These are phyloP conservation scores for Branchipolynoe longqiensis DNA, from an alignment of 2,888 invertebrate genomes.

Conservation along the genomic window DNA sequence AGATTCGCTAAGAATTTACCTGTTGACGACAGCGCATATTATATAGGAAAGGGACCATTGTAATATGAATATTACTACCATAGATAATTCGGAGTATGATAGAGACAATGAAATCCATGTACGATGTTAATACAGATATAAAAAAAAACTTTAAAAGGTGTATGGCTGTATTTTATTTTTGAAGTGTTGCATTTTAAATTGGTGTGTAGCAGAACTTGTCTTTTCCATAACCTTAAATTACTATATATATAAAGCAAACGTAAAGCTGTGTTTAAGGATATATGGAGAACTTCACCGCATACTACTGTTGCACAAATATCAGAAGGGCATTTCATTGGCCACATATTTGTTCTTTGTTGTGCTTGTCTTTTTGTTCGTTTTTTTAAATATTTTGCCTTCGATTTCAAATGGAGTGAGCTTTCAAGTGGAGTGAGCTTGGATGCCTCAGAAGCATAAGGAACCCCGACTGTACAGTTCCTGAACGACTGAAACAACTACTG, in stretches of 20 bases:
- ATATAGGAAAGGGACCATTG: constrained; percentile 23
- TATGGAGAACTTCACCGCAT: background rate
- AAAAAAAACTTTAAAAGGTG: background rate
- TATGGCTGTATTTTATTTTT: background rate
- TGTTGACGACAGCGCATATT: background rate
- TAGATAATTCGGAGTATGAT: background rate
- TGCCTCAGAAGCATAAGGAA: background rate
- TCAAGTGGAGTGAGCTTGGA: background rate
- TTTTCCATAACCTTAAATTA: background rate
- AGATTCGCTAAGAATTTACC: background rate
- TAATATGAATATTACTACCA: too few relatives aligned
- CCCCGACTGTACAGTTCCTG: too few relatives aligned
- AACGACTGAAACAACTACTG: too few relatives aligned
- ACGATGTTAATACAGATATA: background rate
- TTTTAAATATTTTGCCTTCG: constrained; percentile 2
- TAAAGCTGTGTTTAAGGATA: background rate
- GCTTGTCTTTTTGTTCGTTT: too few relatives aligned
- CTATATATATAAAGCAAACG: background rate
- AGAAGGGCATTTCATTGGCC: background rate
- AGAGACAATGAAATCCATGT: too few relatives aligned
- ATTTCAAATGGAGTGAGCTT: constrained; percentile 6
- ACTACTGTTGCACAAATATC: background rate
- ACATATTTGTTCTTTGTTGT: constrained; percentile 8
- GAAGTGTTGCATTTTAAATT: constrained; percentile 7
- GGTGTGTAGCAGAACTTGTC: background rate